Evolutionary conservation across 2,797 vertebrate species (phyloP), one percentile per base, ranked within the genome.

Genomic region (Rhinoraja longicauda): DNA sequence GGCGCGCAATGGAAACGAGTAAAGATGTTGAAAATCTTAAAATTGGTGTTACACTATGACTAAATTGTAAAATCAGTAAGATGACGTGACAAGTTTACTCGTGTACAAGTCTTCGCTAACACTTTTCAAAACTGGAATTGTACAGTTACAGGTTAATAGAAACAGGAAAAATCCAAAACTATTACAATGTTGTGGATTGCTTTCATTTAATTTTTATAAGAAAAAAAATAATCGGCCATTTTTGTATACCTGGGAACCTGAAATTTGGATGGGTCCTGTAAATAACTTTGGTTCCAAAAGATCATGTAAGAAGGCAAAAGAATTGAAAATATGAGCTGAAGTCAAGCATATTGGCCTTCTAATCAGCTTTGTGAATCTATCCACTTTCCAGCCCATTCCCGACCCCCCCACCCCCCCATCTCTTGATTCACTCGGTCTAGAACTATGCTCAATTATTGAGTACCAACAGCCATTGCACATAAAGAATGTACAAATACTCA

Each of bases 11-110:
- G 45, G 45, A 92, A 75, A 24, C 26, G 90, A 92, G 84, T 57
- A 92, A 73, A 73, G 39, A 21, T 92, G 39, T 53, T 73, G 24
- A 67, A 72, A 91, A 72, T 90, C 59, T 73, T 36, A 67, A 91
- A 29, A 92, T 15, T 92, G 70, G 19, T 92, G 90, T 75, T 92
- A 19, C 21, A 3, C 17, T n/a, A 8, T 91, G 90, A 75, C 39
- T 86, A 36, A 73, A 73, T 5, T 17, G 15, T 75, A 29, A 75
- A 73, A 75, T 15, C 24, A 45, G 26, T 45, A 57, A 70, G 36
- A 53, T 53, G 39, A 73, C 26, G 7, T 32, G 62, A 36, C 59
- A 39, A 67, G n/a, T 88, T 88, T 88, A 32, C 17, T 26, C 17
- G 7, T 67, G n/a, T 67, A 67, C 32, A 67, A 36, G 2, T n/a